These are phyloP conservation scores for Chrysomallon squamiferum DNA, from an alignment of 1,140 invertebrate genomes.

Conservation along the genomic window DNA sequence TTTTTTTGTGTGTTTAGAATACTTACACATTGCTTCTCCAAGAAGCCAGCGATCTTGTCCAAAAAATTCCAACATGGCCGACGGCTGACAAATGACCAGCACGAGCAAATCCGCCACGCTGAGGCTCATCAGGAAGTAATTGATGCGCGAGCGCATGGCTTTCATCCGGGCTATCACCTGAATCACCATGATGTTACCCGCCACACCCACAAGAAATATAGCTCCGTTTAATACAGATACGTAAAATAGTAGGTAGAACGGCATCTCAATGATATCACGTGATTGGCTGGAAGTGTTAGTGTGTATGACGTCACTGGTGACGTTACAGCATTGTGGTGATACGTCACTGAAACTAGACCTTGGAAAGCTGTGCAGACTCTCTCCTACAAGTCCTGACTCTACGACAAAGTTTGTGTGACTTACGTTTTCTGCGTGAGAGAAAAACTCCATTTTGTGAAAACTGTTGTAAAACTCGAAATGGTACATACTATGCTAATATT, in stretches of 20 bases:
- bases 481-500: too few species aligned
- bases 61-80: slow-evolving; percentile 44
- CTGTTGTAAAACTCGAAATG: too few species aligned
- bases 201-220: slow-evolving; percentile 84
- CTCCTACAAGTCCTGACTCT: too few species aligned
- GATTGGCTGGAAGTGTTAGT: too few species aligned
- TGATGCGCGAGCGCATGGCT: slow-evolving; percentile 92
- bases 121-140: slow-evolving; percentile 78
- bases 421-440: too few species aligned
- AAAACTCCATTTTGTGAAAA: too few species aligned
- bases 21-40: slow-evolving; percentile 47
- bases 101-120: slow-evolving; percentile 45
- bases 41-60: slow-evolving; percentile 43
- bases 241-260: slow-evolving; percentile 81
- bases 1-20: too few species aligned
- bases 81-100: slow-evolving; percentile 41
- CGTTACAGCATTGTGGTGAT: too few species aligned
- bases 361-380: too few species aligned
- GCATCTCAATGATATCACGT: slow-evolving; percentile 51
- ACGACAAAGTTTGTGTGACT: too few species aligned
- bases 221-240: slow-evolving; percentile 82
- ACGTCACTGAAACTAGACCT: too few species aligned
- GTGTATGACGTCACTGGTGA: too few species aligned
- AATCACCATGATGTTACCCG: slow-evolving; percentile 89
- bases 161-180: slow-evolving; percentile 89